A percentile compares a stretch with the other conserved stretches of the same genome.
phyloP scores from a whole-genome alignment of 2,797 vertebrate species.

The Muraenolepis orangiensis region DNA sequence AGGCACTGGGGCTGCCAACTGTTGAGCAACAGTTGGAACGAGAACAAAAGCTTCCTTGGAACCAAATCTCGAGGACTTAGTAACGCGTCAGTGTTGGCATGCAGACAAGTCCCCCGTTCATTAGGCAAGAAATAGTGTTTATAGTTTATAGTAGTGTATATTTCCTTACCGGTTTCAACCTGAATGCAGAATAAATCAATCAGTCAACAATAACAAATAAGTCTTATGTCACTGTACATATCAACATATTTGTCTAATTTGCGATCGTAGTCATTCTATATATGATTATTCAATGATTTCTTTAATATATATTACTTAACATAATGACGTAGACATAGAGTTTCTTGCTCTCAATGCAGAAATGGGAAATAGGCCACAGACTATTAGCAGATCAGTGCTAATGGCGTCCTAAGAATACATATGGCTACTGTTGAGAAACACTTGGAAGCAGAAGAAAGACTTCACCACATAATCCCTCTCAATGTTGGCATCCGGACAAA shows the following conservation, averaged over 20 bases:
- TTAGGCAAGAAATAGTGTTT: background rate
- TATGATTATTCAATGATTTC: no score
- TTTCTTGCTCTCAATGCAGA: background rate
- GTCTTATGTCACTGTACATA: background rate
- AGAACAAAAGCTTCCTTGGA: background rate
- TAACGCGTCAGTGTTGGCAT: background rate
- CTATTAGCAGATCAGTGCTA: background rate
- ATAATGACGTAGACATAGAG: background rate
- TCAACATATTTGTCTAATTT: background rate
- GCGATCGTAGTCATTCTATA: background rate
- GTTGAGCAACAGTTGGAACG: background rate
- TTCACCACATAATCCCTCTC: constrained; percentile 16
- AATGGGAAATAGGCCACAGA: background rate
- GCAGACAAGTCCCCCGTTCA: background rate
- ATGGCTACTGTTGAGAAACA: constrained; percentile 27
- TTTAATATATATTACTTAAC: background rate
- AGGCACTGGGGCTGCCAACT: background rate
- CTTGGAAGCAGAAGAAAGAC: constrained; percentile 21
- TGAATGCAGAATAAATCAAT: background rate
- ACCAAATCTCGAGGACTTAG: background rate
- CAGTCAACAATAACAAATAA: background rate
- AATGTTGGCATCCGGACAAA: constrained; percentile 2
- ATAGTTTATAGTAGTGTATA: no score
- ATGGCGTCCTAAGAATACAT: background rate
- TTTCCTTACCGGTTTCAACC: background rate